Evolutionary conservation across 35 echinoderm and acorn worm species (phyloP).

Genomic region (Heliocidaris erythrogramma): DNA sequence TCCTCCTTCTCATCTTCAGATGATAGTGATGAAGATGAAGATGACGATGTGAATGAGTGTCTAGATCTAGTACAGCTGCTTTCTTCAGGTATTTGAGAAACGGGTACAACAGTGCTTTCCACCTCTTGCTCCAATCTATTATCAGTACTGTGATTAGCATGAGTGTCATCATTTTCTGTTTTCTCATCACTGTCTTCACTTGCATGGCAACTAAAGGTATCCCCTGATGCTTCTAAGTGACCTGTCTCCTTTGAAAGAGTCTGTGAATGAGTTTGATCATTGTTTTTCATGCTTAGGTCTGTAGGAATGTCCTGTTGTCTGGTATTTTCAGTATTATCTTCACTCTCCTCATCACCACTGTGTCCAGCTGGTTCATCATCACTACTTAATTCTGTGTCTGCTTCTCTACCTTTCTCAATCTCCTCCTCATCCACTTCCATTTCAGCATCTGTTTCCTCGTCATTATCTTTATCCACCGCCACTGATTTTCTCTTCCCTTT

Average conservation of each 20-base stretch:
- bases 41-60: slow-evolving; percentile 31
- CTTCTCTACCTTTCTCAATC: slow-evolving; percentile 18
- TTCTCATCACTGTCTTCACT: neutral
- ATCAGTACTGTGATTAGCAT: slow-evolving; percentile 37
- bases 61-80: neutral
- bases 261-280: slow-evolving; percentile 1
- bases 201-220: neutral
- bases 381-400: slow-evolving; percentile 38
- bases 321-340: slow-evolving; percentile 31
- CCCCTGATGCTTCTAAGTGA: neutral
- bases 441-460: slow-evolving; percentile 57
- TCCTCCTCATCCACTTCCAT: slow-evolving; percentile 51
- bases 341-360: slow-evolving; percentile 39
- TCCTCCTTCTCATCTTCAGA: slow-evolving; percentile 32
- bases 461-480: slow-evolving; percentile 26
- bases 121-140: slow-evolving; percentile 15
- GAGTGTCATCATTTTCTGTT: slow-evolving; percentile 48
- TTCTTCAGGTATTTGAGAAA: neutral
- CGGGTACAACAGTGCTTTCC: slow-evolving; percentile 30
- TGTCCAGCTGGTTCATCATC: slow-evolving; percentile 39
- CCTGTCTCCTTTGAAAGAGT: neutral
- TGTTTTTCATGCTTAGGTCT: slow-evolving; percentile 22
- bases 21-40: slow-evolving; percentile 32
- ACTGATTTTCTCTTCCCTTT: slow-evolving; percentile 31
- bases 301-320: slow-evolving; percentile 21